Percentiles rank a stretch among this genome's conserved stretches.
phyloP scores from a whole-genome alignment of 1,140 invertebrate genomes.

The Homalodisca vitripennis region DNA sequence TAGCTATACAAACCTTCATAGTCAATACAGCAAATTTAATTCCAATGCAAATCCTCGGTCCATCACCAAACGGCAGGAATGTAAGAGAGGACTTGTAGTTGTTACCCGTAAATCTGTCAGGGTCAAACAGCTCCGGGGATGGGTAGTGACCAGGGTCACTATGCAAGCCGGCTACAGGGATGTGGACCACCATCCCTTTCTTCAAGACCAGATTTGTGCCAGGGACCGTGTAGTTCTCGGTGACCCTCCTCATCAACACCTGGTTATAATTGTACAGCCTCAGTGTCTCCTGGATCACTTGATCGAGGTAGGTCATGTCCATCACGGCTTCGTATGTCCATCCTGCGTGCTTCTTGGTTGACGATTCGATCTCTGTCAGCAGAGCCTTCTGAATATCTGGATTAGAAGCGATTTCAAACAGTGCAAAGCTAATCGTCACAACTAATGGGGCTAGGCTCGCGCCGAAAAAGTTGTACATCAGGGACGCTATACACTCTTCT shows the following conservation, averaged over 20 bases:
- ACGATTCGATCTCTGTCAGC: neutral
- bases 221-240: conserved; percentile 54
- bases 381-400: neutral
- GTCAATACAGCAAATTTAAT: neutral
- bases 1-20: neutral
- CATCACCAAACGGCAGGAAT: conserved; percentile 62
- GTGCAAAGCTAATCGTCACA: conserved; percentile 2
- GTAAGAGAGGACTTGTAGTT: conserved; percentile 44
- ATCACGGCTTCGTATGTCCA: conserved; percentile 10
- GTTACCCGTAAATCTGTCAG: conserved; percentile 59
- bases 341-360: neutral
- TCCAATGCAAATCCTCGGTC: conserved; percentile 59
- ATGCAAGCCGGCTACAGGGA: conserved; percentile 48
- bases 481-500: neutral
- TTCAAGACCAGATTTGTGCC: conserved; percentile 57
- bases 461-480: neutral
- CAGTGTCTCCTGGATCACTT: conserved; percentile 6
- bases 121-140: conserved; percentile 63
- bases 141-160: conserved; percentile 55
- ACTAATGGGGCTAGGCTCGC: neutral
- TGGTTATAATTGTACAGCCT: neutral
- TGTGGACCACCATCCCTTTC: conserved; percentile 48
- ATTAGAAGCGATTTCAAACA: neutral
- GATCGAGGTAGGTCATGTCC: neutral
- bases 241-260: conserved; percentile 40